Conservation (phyloP, 2,888 invertebrate species). For the Heliothis peltigera region DNA sequence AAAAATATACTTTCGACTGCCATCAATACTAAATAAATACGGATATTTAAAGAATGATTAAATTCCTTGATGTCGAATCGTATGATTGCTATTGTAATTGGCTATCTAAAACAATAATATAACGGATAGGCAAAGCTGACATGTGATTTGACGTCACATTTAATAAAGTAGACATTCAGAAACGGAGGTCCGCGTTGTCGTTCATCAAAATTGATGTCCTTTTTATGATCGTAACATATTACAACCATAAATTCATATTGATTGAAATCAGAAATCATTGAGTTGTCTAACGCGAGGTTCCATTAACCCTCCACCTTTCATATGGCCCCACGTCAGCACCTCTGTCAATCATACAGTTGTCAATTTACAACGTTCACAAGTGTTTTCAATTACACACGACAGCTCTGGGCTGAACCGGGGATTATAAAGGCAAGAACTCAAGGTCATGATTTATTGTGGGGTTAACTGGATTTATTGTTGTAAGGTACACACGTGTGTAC, state of each 20-base stretch:
- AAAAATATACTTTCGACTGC: slow-evolving; percentile 3
- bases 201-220: background rate
- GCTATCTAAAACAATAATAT: background rate
- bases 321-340: slow-evolving; percentile 50
- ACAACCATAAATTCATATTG: background rate
- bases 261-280: slow-evolving; percentile 16
- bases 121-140: background rate
- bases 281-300: slow-evolving; percentile 28
- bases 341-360: slow-evolving; percentile 56
- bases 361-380: slow-evolving; percentile 52
- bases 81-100: background rate
- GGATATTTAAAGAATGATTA: background rate
- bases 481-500: slow-evolving; percentile 6
- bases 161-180: slow-evolving; percentile 7
- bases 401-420: slow-evolving; percentile 20
- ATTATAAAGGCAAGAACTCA: slow-evolving; percentile 26
- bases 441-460: slow-evolving; percentile 25
- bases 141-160: background rate
- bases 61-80: background rate
- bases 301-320: slow-evolving; percentile 38
- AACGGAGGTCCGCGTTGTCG: background rate
- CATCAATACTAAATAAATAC: background rate
- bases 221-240: background rate
- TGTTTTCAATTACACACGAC: slow-evolving; percentile 49
- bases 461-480: slow-evolving; percentile 21